Base-by-base conservation (phyloP, 2,113 vertebrate genomes). In the Stegostoma tigrinum region DNA sequence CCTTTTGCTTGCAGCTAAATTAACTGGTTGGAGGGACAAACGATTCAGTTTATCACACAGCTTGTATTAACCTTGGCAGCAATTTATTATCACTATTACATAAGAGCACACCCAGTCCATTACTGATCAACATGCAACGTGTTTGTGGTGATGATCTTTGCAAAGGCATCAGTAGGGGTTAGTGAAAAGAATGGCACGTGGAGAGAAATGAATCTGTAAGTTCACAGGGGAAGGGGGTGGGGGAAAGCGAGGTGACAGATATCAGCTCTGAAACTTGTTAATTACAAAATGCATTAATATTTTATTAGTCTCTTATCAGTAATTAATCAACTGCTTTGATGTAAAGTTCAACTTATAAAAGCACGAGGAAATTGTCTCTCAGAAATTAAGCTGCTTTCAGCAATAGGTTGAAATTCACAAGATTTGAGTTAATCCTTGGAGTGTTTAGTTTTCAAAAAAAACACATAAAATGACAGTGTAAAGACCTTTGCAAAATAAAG, bases 271-370 rank as follows among this genome's bases (percentile, higher is more conserved):
- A 97, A 96, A 96, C 97, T 96, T 97, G 97, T 97, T 98, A 98
- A 98, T 98, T 98, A 98, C 96, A 96, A 98, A 98, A 98, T 97
- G 96, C 97, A 98, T 98, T 98, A 97, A 98, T 98, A 97, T 98
- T 98, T 98, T 98, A 98, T 98, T 98, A 98, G 97, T 96, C 97
- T 97, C 98, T 98, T 98, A 98, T 98, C 98, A 98, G 98, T 97
- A 98, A 98, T 98, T 98, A 98, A 98, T 98, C 97, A 98, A 95
- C 96, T 97, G 96, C 98, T 98, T 98, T 98, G 97, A 98, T 98
- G 97, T 98, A 98, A 98, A 98, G 98, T 98, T 98, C 97, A 98
- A 96, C 97, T 98, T 97, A 97, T 96, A 97, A 98, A 98, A 97
- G 96, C 96, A 97, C 96, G 23, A 94, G 96, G 96, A 97, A 97